Evolutionary conservation across 1,140 invertebrate species (phyloP), one percentile per base, ranked within the genome.

Genomic region (Bombus confusus): DNA sequence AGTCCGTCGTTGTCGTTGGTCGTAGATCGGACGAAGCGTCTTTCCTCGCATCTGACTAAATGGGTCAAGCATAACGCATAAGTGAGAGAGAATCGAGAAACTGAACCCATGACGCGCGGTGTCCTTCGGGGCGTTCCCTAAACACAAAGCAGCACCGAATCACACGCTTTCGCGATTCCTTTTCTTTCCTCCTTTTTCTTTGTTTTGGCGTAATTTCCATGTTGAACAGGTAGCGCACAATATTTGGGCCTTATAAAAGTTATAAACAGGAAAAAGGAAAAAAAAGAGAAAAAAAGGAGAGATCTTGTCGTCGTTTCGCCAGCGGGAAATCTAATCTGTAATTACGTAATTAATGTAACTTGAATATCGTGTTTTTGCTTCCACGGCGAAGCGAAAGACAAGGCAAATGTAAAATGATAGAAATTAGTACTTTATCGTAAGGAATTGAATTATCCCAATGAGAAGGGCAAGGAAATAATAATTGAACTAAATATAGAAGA

Each of bases 211-310:
- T 91, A 88, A 77, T 90, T 87, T 82, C 69, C 64, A 80, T 69
- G 86, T 90, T 78, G 89, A 91, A 90, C 84, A 88, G 81, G 90
- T 91, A 91, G 90, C 90, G 90, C 90, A 91, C 90, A 91, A 91
- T 91, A 81, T 91, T 91, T 91, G 89, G 90, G 90, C 90, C 90
- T 91, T 91, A 91, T 91, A 91, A 90, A 85, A 82, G 52, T 80
- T 85, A 80, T 86, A 83, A 88, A 90, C 52, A 25, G 43, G 78
- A 74, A 83, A 71, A 25, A 64, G 62, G 22, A 47, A 47, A 77
- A 59, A 31, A 34, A 47, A 68, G 25, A 5, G 41, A 34, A 68
- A 66, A 78, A 73, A 4, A 28, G 15, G 25, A 25, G 18, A 9
- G 2, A 3, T 34, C 15, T 74, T 18, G 41, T 74, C n/a, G 31